Percentiles rank a stretch among this genome's conserved stretches.
These are phyloP conservation scores for Cinclus cinclus DNA, from an alignment of 2,113 vertebrate genomes.

Conservation along the genomic window DNA sequence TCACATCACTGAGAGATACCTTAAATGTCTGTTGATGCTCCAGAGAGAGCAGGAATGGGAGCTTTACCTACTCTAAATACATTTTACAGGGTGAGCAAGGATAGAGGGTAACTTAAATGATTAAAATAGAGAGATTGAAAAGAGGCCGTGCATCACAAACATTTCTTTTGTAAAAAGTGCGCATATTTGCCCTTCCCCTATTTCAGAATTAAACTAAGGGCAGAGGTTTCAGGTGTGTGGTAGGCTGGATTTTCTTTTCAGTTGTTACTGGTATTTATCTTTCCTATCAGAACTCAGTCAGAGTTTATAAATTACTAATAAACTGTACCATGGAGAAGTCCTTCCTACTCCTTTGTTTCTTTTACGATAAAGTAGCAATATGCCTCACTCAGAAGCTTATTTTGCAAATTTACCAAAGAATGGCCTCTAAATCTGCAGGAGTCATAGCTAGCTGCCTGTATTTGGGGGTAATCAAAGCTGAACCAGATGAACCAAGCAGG, in stretches of 20 bases:
- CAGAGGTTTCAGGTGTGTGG: neutral
- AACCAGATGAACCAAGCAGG: neutral
- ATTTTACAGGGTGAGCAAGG: neutral
- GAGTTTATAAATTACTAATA: constrained; percentile 25
- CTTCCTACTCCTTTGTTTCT: neutral
- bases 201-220: neutral
- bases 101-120: neutral
- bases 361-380: neutral
- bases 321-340: neutral
- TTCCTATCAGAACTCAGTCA: neutral
- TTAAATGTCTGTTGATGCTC: neutral
- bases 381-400: neutral
- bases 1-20: neutral
- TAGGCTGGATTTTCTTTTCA: neutral
- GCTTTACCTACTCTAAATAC: neutral
- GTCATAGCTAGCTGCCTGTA: neutral
- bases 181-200: neutral
- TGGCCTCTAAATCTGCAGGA: neutral
- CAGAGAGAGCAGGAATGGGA: neutral
- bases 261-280: neutral
- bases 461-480: constrained; percentile 14
- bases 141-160: neutral
- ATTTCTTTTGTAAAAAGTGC: neutral
- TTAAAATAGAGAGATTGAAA: neutral
- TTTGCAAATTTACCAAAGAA: constrained; percentile 14